These are phyloP conservation scores for Brevipalpus yothersi DNA, from an alignment of 1,140 invertebrate genomes.

Conservation along the genomic window DNA sequence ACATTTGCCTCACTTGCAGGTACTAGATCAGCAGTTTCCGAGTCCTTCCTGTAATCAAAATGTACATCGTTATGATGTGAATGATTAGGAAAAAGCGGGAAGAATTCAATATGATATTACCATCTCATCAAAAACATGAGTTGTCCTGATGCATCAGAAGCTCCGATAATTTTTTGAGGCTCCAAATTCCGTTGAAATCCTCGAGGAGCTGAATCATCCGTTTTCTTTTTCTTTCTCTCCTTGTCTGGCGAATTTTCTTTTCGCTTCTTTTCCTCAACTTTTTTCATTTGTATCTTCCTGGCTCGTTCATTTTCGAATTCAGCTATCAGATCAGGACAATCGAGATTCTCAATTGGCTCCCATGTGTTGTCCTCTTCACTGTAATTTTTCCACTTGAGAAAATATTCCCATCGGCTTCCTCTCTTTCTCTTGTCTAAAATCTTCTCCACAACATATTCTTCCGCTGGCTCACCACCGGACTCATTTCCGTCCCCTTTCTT, in stretches of 20 bases:
- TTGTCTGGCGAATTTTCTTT: no score
- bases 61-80: background rate
- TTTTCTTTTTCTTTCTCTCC: background rate
- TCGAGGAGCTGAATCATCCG: background rate
- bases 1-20: conserved; percentile 70
- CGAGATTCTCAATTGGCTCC: conserved; percentile 19
- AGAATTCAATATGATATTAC: conserved; percentile 16
- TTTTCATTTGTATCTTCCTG: conserved; percentile 1
- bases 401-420: conserved; percentile 25
- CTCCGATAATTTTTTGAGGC: conserved; percentile 80
- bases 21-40: conserved; percentile 80
- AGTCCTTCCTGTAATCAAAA: conserved; percentile 33
- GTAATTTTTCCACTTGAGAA: conserved; percentile 30
- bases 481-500: background rate
- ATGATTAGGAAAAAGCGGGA: background rate
- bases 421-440: conserved; percentile 24
- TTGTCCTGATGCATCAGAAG: conserved; percentile 78
- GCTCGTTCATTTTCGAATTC: conserved; percentile 34
- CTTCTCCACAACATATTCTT: conserved; percentile 28
- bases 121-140: conserved; percentile 95
- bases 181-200: conserved; percentile 21
- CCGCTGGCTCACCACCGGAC: conserved; percentile 15
- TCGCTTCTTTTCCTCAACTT: background rate
- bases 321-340: conserved; percentile 37
- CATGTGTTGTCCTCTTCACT: conserved; percentile 20